Evolutionary conservation across 2,797 vertebrate species (phyloP).

Genomic region (Leontopithecus rosalia): DNA sequence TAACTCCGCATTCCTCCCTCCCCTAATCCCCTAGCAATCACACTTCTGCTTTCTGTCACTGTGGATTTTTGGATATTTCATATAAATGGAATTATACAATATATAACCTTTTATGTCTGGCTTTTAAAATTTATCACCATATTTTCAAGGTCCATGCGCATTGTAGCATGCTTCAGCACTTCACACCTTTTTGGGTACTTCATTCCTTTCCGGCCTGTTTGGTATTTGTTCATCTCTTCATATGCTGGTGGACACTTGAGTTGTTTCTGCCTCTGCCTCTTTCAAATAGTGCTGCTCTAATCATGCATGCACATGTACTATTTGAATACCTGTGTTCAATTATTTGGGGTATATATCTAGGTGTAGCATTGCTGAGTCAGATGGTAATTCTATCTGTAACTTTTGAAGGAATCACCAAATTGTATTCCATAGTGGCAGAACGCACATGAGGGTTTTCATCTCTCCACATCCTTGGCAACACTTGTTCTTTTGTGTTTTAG

Average conservation of each 20-base stretch:
- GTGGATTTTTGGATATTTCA: background rate
- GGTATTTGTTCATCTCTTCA: background rate
- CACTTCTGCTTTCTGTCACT: background rate
- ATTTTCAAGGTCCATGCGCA: background rate
- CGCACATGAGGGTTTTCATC: background rate
- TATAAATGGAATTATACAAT: background rate
- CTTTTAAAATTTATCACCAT: background rate
- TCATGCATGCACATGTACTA: background rate
- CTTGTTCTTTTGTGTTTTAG: background rate
- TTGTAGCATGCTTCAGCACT: background rate
- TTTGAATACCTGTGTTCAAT: background rate
- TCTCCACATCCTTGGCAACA: background rate
- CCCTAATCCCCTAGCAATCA: background rate
- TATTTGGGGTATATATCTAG: background rate
- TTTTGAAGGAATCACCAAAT: background rate
- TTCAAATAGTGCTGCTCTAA: background rate
- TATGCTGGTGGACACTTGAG: background rate
- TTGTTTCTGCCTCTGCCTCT: background rate
- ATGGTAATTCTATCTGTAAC: background rate
- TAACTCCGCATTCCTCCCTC: background rate
- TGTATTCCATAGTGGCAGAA: background rate
- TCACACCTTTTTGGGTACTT: background rate
- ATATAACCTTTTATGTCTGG: background rate
- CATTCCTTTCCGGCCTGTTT: background rate
- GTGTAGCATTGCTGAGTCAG: background rate